Percentiles rank a stretch among this genome's conserved stretches.
Conservation (phyloP, 1,140 invertebrate genomes). For the Diploscapter pachys region DNA sequence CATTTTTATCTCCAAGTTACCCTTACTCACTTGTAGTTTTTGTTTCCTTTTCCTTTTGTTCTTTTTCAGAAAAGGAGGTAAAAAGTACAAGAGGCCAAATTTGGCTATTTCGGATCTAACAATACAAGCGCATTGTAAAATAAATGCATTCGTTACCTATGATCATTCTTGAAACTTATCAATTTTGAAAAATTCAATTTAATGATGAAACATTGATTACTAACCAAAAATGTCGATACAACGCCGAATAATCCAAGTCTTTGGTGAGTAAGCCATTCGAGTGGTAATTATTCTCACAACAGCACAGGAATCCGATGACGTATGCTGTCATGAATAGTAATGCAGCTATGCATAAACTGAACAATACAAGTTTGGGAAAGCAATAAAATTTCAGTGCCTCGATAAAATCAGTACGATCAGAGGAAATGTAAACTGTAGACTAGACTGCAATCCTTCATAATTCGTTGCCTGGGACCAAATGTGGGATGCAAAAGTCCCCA, state of each 20-base stretch:
- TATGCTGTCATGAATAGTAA: constrained; percentile 45
- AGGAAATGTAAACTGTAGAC: constrained; percentile 20
- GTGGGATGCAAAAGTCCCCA: constrained; percentile 46
- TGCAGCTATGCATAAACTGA: constrained; percentile 38
- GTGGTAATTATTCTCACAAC: constrained; percentile 44
- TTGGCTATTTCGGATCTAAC: no score
- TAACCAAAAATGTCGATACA: constrained; percentile 43
- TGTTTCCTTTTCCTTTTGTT: no score
- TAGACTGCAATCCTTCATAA: constrained; percentile 36
- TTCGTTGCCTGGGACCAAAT: constrained; percentile 49
- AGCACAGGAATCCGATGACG: constrained; percentile 42
- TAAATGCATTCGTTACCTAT: no score
- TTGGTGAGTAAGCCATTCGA: constrained; percentile 18
- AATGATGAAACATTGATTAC: background rate
- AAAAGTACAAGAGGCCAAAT: no score
- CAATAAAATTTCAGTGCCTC: constrained; percentile 26
- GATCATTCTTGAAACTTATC: no score
- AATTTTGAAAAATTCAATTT: no score
- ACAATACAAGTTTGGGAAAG: constrained; percentile 10
- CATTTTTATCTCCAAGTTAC: no score
- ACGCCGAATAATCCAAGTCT: constrained; percentile 20
- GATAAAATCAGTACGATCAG: constrained; percentile 40
- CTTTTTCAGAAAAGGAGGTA: background rate
- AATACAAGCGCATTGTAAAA: no score
- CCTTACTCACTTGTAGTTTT: no score